phyloP scores from a whole-genome alignment of 30 jellyfish, hydroid and myxozoan species.

The Pseudorhiza aurosa region DNA sequence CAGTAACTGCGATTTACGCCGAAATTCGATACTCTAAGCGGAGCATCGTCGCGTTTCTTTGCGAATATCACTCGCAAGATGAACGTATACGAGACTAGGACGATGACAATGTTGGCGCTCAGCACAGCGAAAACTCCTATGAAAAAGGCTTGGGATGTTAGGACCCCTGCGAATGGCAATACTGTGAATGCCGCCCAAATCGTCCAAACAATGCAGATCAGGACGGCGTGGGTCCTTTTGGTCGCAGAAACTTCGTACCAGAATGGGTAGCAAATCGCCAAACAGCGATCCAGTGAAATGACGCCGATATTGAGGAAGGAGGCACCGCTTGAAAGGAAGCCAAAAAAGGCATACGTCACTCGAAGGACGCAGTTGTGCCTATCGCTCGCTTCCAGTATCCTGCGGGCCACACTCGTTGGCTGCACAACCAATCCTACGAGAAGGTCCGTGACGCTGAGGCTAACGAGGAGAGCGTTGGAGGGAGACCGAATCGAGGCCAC shows the following conservation, averaged over 20 bases:
- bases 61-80: slow-evolving; percentile 18
- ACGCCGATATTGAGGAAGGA: slow-evolving; percentile 54
- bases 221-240: not conserved
- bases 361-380: slow-evolving; percentile 23
- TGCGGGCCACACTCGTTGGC: slow-evolving; percentile 47
- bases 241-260: slow-evolving; percentile 34
- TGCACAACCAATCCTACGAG: slow-evolving; percentile 57
- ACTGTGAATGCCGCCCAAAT: slow-evolving; percentile 48
- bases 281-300: slow-evolving; percentile 43
- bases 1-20: not conserved
- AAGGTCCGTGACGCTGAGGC: slow-evolving; percentile 58
- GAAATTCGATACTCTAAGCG: not conserved
- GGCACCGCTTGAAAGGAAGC: slow-evolving; percentile 55
- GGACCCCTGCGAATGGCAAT: slow-evolving; percentile 35
- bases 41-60: slow-evolving; percentile 14
- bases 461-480: slow-evolving; percentile 38
- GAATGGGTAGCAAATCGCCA: slow-evolving; percentile 48
- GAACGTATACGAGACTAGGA: slow-evolving; percentile 26
- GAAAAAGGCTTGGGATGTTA: slow-evolving; percentile 25
- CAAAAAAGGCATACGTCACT: slow-evolving; percentile 37
- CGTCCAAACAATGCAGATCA: slow-evolving; percentile 29
- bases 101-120: slow-evolving; percentile 12
- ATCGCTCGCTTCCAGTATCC: slow-evolving; percentile 25
- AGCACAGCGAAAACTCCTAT: slow-evolving; percentile 41
- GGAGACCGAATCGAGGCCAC: slow-evolving; percentile 36